Base-by-base conservation (phyloP, 1,140 invertebrate genomes). In the Micrasema minimum region DNA sequence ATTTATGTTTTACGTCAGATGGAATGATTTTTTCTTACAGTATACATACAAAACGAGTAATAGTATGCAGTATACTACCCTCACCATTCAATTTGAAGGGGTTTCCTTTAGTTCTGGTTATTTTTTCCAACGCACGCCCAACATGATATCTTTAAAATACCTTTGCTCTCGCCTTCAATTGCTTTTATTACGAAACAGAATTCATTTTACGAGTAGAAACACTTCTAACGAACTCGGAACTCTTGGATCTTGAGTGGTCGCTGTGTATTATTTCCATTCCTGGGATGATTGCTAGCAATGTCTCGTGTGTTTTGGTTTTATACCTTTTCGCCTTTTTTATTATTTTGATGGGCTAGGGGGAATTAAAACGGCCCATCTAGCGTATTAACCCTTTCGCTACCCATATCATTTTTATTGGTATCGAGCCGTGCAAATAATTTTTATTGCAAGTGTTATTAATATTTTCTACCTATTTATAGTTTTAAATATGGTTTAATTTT, bases 181-280 rank as follows among this genome's bases (percentile, higher is more conserved):
- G 22, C 55, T 59, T 59, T 59, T 59, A 59, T 41, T 59, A 41
- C 55, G 35, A 18, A 43, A 41, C 35, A 38, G 55, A 59, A 59
- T 59, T 59, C 55, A 59, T 59, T 59, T 59, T 59, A 59, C 37
- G 55, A 59, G 55, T 59, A 22, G 55, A 59, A 59, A 41, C 55
- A 59, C 55, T 59, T 41, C 55, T 41, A n/a, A 10, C 35, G 16
- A 22, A 51, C 37, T 59, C 35, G 37, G 35, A 41, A 41, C 55
- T 38, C 55, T 59, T 22, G 20, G 37, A 20, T 38, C 35, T 59
- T 22, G 55, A 59, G 55, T 41, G 55, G 55, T 41, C 16, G 38
- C 37, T 2, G 16, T 23, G 38, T 35, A 41, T n/a, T n/a, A n/a
- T 59, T 20, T 59, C 14, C 9, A 22, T 35, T 59, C 16, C 7